Conservation (phyloP, 2,113 vertebrate species). For the Nematolebias whitei region DNA sequence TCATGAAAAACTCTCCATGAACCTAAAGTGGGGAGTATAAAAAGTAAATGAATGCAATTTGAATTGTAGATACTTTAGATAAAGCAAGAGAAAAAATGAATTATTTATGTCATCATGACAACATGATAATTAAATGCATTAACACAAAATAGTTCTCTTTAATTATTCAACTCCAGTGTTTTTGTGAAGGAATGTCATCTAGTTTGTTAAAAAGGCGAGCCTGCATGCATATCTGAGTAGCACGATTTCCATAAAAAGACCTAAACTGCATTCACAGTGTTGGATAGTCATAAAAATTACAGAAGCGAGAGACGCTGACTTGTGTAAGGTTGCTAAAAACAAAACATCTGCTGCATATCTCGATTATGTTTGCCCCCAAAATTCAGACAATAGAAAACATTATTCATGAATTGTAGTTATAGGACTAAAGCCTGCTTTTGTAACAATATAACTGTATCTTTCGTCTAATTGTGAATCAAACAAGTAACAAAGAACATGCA, state of each 20-base stretch:
- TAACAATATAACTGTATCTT: constrained; percentile 14
- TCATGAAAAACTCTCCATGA: constrained; percentile 50
- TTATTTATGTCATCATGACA: constrained; percentile 72
- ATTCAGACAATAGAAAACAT: constrained; percentile 1
- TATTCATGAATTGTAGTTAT: background rate
- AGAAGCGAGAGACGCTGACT: constrained; percentile 7
- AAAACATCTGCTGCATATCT: constrained; percentile 1
- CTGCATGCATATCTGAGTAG: constrained; percentile 62
- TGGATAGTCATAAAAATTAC: constrained; percentile 35
- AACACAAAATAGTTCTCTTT: constrained; percentile 64
- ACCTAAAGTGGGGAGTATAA: constrained; percentile 26
- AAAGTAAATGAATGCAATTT: constrained; percentile 47
- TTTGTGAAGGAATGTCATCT: constrained; percentile 60
- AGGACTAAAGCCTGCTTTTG: constrained; percentile 20
- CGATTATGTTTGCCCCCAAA: constrained; percentile 10
- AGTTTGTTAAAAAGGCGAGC: constrained; percentile 52
- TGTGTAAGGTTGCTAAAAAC: constrained; percentile 17
- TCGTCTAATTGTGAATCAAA: background rate
- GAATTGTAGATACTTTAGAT: constrained; percentile 64
- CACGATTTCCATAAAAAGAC: constrained; percentile 57
- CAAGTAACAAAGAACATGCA: too few relatives aligned
- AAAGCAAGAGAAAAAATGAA: constrained; percentile 52
- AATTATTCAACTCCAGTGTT: constrained; percentile 68
- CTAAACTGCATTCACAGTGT: constrained; percentile 42
- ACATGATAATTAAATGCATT: constrained; percentile 72